phyloP scores from a whole-genome alignment of 2,113 vertebrate genomes.

The Tachysurus fulvidraco region DNA sequence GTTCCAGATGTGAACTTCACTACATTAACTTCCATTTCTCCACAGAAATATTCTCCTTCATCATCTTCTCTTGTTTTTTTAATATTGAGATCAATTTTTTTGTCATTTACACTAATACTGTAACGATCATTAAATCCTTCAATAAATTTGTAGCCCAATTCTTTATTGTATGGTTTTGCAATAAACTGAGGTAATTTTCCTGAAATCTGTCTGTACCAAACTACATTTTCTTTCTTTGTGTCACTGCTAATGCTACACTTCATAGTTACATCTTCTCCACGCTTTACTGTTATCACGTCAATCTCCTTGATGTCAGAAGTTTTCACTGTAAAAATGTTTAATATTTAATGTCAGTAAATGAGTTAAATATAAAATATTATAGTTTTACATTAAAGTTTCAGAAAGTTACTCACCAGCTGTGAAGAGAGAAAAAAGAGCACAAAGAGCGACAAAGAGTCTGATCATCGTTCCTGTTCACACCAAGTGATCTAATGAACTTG shows the following conservation, averaged over 20 bases:
- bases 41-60: not conserved
- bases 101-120: not conserved
- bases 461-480: too few species aligned
- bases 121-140: not conserved
- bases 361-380: not conserved
- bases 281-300: too few species aligned
- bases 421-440: not conserved
- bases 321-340: too few species aligned
- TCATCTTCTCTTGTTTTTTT: not conserved
- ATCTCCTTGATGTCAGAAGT: too few species aligned
- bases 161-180: not conserved
- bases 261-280: too few species aligned
- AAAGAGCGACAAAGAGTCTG: not conserved
- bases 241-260: not conserved
- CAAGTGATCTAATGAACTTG: too few species aligned
- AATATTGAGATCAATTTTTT: not conserved
- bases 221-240: not conserved
- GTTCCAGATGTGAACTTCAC: too few species aligned
- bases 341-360: not conserved
- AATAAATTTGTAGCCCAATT: not conserved
- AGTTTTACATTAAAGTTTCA: too few species aligned
- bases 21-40: not conserved
- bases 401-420: not conserved
- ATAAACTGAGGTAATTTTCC: slow-evolving; percentile 9
- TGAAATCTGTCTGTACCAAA: slow-evolving; percentile 17